Base-by-base conservation (phyloP, 2,888 invertebrate genomes). In the Aphodius granarius region DNA sequence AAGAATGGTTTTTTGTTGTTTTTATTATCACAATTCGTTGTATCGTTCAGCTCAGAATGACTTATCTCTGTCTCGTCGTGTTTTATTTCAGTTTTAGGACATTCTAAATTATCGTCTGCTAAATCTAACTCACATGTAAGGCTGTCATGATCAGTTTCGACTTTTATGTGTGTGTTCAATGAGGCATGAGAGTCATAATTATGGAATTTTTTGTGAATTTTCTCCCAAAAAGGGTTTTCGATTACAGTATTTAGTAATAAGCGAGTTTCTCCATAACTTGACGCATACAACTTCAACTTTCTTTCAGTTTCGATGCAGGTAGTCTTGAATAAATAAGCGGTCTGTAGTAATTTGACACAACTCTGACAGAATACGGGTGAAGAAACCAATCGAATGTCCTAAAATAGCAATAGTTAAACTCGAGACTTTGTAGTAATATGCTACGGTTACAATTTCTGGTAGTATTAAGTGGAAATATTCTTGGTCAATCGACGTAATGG, bases 381-480 rank as follows among this genome's bases (percentile, higher is more conserved):
- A 13, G 6, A n/a, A 20, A 68, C 22, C 68, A 68, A 21, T 3
- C n/a, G 20, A n/a, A 68, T 68, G 13, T 68, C 68, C 68, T 68
- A 19, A 68, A 68, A 68, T 21, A 20, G 18, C 21, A 5, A 15
- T 3, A 66, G 21, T 20, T 66, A 15, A 66, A 66, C 21, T 17
- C 19, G 19, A 15, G 66, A 66, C 19, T 21, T 19, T 5, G 15
- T 17, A 5, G 4, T 64, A 15, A 19, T 18, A 65, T 2, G 19
- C n/a, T n/a, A 21, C 19, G 19, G 20, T 68, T 68, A 68, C 68
- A 22, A 68, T 68, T 68, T 68, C 68, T 68, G 68, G 68, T 19
- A 68, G 21, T n/a, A 68, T 22, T 9, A 68, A 20, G 9, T 68
- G 9, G 16, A 68, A 68, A 22, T 68, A 68, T 16, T 68, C 21